Percentiles rank a stretch among this genome's conserved stretches.
Conservation (phyloP, 2,113 vertebrate species). For the Mesoclemmys tuberculata region DNA sequence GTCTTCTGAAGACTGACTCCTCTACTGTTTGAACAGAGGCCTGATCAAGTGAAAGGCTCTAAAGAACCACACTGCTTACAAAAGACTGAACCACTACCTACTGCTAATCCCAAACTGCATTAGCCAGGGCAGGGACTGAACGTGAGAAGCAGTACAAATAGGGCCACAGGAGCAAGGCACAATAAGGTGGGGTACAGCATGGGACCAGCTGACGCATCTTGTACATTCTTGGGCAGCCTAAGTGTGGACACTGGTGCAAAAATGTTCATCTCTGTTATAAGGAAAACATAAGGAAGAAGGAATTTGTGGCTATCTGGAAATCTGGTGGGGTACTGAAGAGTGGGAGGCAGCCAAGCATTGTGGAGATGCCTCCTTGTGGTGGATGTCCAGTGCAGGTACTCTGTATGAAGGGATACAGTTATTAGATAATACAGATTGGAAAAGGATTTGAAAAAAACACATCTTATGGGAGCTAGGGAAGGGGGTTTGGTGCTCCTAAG, state of each 20-base stretch:
- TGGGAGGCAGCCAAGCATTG: not conserved
- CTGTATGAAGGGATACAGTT: not conserved
- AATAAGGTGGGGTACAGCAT: not conserved
- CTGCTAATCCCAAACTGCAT: not conserved
- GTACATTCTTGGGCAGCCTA: not conserved
- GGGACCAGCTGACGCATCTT: not conserved
- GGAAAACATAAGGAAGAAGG: not conserved
- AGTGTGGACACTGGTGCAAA: not conserved
- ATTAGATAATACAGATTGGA: not conserved
- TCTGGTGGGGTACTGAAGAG: not conserved
- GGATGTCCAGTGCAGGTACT: not conserved
- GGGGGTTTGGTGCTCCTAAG: too few relatives aligned
- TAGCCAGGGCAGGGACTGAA: not conserved
- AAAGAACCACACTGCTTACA: not conserved
- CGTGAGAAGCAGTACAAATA: not conserved
- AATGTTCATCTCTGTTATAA: not conserved
- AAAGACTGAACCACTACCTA: not conserved
- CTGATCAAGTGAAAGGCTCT: not conserved
- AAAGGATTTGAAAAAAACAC: not conserved
- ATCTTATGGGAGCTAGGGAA: not conserved
- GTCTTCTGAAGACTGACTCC: not conserved
- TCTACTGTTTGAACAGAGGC: not conserved
- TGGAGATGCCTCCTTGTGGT: not conserved
- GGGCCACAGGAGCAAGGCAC: not conserved
- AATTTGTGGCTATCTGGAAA: not conserved